A percentile compares a stretch with the other conserved stretches of the same genome.
Conservation (phyloP, 2,888 invertebrate genomes). For the Minunthozetes semirufus region DNA sequence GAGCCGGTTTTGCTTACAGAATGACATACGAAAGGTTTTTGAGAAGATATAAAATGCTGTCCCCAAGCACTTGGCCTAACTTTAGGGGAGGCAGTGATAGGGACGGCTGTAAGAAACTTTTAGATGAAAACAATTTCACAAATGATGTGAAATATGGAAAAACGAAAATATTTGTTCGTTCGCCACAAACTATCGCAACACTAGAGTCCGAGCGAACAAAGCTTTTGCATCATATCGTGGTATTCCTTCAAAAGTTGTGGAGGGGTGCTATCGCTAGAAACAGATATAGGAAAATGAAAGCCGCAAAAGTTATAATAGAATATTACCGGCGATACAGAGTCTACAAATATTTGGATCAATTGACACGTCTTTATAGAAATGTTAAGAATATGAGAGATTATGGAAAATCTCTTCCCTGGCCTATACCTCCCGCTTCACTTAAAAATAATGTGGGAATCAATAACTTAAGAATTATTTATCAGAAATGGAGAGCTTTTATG, state of each 20-base stretch:
- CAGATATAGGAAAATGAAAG: conserved; percentile 75
- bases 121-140: conserved; percentile 67
- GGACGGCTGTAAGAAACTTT: conserved; percentile 75
- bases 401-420: conserved; percentile 75
- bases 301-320: conserved; percentile 70
- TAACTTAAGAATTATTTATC: conserved; percentile 26
- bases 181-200: conserved; percentile 80
- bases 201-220: conserved; percentile 78
- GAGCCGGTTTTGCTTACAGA: conserved; percentile 88
- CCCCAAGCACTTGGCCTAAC: conserved; percentile 76
- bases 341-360: conserved; percentile 61
- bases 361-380: conserved; percentile 48
- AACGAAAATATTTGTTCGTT: conserved; percentile 90
- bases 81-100: conserved; percentile 64
- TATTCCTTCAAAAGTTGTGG: conserved; percentile 85
- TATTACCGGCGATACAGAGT: conserved; percentile 73
- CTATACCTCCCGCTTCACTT: conserved; percentile 64
- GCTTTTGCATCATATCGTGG: conserved; percentile 81
- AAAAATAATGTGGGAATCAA: conserved; percentile 47
- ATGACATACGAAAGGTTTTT: conserved; percentile 77
- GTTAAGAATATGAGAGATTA: conserved; percentile 64
- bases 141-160: conserved; percentile 88
- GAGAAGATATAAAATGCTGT: conserved; percentile 73
- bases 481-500: conserved; percentile 74
- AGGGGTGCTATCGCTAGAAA: conserved; percentile 71